Base-by-base conservation (phyloP, 2,888 invertebrate genomes). In the Gymnocheta viridis region DNA sequence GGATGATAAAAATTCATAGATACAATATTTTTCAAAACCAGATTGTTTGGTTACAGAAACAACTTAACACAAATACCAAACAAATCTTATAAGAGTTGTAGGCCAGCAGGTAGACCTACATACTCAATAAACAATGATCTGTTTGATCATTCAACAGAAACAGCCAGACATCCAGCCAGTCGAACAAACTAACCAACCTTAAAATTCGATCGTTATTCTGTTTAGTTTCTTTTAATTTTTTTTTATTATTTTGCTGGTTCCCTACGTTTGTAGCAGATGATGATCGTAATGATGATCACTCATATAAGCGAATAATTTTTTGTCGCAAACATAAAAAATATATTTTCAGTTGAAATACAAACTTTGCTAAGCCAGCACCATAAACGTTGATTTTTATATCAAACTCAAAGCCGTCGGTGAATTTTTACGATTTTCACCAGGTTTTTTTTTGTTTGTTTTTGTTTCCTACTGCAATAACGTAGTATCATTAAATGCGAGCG, bases 311-410 rank as follows among this genome's bases (percentile, higher is more conserved):
- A 73, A 81, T 73, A 73, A 78, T 78, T 77, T 76, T 73, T 84
- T 84, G 84, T 84, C 81, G 73, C 84, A 72, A 78, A 54, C 81
- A 73, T 73, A 60, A 72, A 64, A 47, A 69, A 44, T 41, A 60
- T 44, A 35, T 32, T 24, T 49, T 80, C 83, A 83, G 83, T 83
- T 80, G 79, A 84, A 72, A 70, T 62, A 80, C 54, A 84, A 84
- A 84, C 83, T 84, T 80, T 84, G 84, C 41, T 73, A 81, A 84
- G 77, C 77, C 77, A 77, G 73, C 77, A 74, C 29, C 44, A 70
- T 19, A 47, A 60, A 60, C 35, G 47, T 58, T 66, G 35, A 27
- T 64, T 22, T 54, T 62, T 69, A 64, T 32, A 19, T 29, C 14
- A 44, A 41, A 56, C 9, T 64, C 60, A 22, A 73, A 56, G 77